These are phyloP conservation scores for Drosophila miranda DNA, from an alignment of 1,140 invertebrate genomes.

Conservation along the genomic window DNA sequence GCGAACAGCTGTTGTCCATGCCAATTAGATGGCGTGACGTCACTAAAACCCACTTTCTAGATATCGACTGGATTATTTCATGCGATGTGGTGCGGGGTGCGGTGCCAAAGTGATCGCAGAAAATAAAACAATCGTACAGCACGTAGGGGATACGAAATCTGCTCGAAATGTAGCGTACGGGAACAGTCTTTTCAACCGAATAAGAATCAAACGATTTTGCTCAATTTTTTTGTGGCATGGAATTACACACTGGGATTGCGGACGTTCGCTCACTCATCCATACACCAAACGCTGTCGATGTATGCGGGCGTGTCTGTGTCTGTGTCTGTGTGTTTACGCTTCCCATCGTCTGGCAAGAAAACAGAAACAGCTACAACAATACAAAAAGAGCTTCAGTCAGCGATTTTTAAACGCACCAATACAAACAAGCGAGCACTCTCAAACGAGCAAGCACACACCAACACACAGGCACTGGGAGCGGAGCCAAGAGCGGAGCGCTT, in stretches of 20 bases:
- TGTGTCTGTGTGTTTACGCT: constrained; percentile 34
- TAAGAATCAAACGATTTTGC: constrained; percentile 42
- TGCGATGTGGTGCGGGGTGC: too few species aligned
- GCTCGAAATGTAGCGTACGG: constrained; percentile 11
- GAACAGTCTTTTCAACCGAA: constrained; percentile 16
- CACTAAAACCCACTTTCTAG: constrained; percentile 32
- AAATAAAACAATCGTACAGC: constrained; percentile 16
- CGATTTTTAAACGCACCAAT: constrained; percentile 33
- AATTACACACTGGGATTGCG: constrained; percentile 2
- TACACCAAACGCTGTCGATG: neutral
- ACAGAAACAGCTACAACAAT: constrained; percentile 30
- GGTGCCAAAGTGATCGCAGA: constrained; percentile 14
- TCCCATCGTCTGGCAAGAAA: constrained; percentile 24
- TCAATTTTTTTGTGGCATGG: constrained; percentile 11
- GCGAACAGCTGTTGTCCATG: constrained; percentile 42
- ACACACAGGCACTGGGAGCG: neutral
- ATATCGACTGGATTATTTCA: constrained; percentile 29
- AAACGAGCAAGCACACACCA: constrained; percentile 10
- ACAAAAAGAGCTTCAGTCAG: constrained; percentile 51
- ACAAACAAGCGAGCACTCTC: constrained; percentile 18
- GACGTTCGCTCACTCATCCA: constrained; percentile 12
- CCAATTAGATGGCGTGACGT: constrained; percentile 17
- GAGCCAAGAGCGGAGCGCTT: constrained; percentile 37
- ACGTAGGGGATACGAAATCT: too few species aligned
- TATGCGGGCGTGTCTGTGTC: constrained; percentile 28